A percentile compares a stretch with the other conserved stretches of the same genome.
phyloP scores from a whole-genome alignment of 2,113 vertebrate genomes.

The Australoheros scitulus region DNA sequence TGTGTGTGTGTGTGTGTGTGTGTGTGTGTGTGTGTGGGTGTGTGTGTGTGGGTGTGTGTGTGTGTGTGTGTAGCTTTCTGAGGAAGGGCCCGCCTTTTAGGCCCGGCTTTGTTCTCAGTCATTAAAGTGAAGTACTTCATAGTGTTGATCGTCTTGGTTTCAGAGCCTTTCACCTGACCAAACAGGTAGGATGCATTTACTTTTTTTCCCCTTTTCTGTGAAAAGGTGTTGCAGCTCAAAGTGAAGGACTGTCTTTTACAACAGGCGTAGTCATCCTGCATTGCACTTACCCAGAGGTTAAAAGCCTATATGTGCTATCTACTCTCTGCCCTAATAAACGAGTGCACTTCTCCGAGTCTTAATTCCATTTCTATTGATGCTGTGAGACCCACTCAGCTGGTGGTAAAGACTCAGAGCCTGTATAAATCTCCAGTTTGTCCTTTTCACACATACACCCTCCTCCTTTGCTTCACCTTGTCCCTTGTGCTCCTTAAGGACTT shows the following conservation, averaged over 20 bases:
- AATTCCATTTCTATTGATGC: slow-evolving; percentile 76
- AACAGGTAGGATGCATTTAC: slow-evolving; percentile 29
- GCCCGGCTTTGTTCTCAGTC: slow-evolving; percentile 3
- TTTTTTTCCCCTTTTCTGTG: slow-evolving; percentile 16
- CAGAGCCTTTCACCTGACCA: background rate
- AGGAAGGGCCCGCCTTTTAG: background rate
- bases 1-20: background rate
- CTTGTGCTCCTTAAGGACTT: slow-evolving; percentile 16
- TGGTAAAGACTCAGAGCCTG: slow-evolving; percentile 69
- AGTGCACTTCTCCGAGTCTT: slow-evolving; percentile 63
- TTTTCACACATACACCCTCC: slow-evolving; percentile 60
- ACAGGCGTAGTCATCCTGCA: slow-evolving; percentile 33
- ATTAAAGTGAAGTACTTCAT: slow-evolving; percentile 3
- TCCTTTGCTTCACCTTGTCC: slow-evolving; percentile 10
- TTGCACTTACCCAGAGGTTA: slow-evolving; percentile 67
- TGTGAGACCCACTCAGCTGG: slow-evolving; percentile 56
- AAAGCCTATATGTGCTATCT: slow-evolving; percentile 68
- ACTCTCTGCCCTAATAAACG: slow-evolving; percentile 67
- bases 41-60: background rate
- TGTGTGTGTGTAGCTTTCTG: background rate
- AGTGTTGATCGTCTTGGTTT: slow-evolving; percentile 11
- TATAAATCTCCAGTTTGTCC: slow-evolving; percentile 67
- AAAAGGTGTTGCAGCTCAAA: slow-evolving; percentile 43
- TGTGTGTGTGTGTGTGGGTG: background rate
- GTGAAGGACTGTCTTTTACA: slow-evolving; percentile 44